Base-by-base conservation (phyloP, 2,113 vertebrate species). In the Protomyctophum bolini region DNA sequence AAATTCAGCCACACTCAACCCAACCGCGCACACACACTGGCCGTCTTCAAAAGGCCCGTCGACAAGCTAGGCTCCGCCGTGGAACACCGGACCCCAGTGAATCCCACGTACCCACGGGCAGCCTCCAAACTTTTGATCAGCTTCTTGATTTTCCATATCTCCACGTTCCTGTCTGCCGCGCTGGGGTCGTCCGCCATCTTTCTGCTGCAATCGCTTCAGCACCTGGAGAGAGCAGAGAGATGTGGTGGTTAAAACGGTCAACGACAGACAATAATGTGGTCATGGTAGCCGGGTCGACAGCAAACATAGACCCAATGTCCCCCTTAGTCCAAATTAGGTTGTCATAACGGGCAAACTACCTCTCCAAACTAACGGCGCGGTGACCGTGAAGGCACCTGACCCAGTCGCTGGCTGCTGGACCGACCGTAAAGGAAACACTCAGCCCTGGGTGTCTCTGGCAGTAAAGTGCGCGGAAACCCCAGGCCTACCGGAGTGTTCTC, bases 131-230 rank as follows among this genome's bases (percentile, higher is more conserved):
- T 98, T 92, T 97, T 98, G 83, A 98, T 98, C 91, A 98, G 96
- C 92, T 98, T 98, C 94, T 98, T 98, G 93, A 98, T 98, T 93
- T 98, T 98, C 97, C 97, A 98, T 86, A 98, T 98, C 91, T 98
- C 96, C 95, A 98, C 96, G 92, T 98, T 98, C 93, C 97, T 95
- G 87, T 98, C 97, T 89, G 96, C 95, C 92, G 96, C 95, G 91
- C 93, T 97, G 90, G 96, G 97, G 93, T 98, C 97, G 94, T 98
- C 97, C 95, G 96, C 96, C 97, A 98, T 98, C 94, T 97, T 98
- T 88, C 88, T 87, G 91, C 88, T 92, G 87, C 87, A 88, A 83
- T 91, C 87, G 86, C 88, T 91, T 92, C 90, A 84, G 88, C 92
- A 91, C 93, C 92, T 94, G 60, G 81, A 81, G 83, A 83, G 52